phyloP scores from a whole-genome alignment of 2,113 vertebrate species.

The Cromileptes altivelis region DNA sequence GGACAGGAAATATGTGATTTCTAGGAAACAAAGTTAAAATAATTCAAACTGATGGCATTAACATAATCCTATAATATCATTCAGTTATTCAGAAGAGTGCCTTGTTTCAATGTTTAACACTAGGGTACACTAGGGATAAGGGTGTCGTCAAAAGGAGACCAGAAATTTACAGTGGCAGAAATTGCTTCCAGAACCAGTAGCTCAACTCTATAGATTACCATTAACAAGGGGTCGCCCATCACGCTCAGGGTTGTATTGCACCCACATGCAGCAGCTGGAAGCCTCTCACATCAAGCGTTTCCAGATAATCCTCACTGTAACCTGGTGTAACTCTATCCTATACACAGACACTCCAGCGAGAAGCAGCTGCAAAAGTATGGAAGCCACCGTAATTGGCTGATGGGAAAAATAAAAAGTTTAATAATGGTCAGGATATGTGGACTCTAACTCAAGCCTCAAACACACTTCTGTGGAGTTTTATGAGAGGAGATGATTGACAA shows the following conservation, averaged over 20 bases:
- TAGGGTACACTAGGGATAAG: too few relatives aligned
- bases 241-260: constrained; percentile 13
- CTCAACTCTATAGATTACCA: constrained; percentile 20
- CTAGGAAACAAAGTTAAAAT: background rate
- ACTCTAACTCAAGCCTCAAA: constrained; percentile 29
- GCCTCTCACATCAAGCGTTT: constrained; percentile 26
- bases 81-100: background rate
- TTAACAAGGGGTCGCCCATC: constrained; percentile 41
- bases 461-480: constrained; percentile 18
- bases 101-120: background rate
- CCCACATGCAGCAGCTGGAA: constrained; percentile 40
- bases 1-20: background rate
- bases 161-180: background rate
- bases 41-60: background rate
- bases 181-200: constrained; percentile 4
- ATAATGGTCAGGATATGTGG: constrained; percentile 19
- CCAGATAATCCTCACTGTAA: constrained; percentile 34
- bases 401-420: constrained; percentile 32
- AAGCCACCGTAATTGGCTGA: constrained; percentile 25
- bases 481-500: constrained; percentile 36
- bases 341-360: constrained; percentile 17
- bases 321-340: constrained; percentile 5
- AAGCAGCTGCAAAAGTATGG: constrained; percentile 42
- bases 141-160: background rate
- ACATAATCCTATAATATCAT: background rate